Evolutionary conservation across 2,888 invertebrate genomes (phyloP).

Genomic region (Standfussiana lucernea): DNA sequence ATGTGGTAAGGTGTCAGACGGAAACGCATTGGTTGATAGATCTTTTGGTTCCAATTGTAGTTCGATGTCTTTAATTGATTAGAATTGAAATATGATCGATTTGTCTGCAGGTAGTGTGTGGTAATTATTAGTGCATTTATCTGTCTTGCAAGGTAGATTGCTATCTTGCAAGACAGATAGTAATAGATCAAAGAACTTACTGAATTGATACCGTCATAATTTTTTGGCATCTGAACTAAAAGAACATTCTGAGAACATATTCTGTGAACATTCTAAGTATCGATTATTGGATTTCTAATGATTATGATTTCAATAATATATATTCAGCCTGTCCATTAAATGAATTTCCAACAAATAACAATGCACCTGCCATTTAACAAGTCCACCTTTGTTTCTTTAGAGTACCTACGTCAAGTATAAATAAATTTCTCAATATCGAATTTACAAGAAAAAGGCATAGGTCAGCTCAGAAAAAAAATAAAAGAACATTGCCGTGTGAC

Average conservation of each 20-base stretch:
- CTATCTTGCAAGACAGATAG: background rate
- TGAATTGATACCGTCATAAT: background rate
- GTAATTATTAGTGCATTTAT: slow-evolving; percentile 6
- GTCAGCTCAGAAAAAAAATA: background rate
- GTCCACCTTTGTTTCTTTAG: background rate
- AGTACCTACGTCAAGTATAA: background rate
- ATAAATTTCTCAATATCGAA: background rate
- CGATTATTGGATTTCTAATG: background rate
- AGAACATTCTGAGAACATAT: background rate
- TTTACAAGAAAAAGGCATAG: background rate
- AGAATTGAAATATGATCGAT: background rate
- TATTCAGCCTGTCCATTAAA: too few relatives aligned
- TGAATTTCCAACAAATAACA: too few relatives aligned
- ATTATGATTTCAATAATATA: too few relatives aligned
- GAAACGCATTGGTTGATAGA: slow-evolving; percentile 52
- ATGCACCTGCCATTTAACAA: background rate
- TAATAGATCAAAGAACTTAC: background rate
- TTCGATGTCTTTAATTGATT: slow-evolving; percentile 16
- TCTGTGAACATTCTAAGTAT: too few relatives aligned
- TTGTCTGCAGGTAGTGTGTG: background rate
- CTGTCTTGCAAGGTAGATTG: background rate
- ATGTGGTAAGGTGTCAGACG: slow-evolving; percentile 44
- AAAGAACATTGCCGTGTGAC: slow-evolving; percentile 51
- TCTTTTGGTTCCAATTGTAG: slow-evolving; percentile 1
- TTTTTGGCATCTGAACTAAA: background rate